Conservation (phyloP, 2,888 invertebrate genomes). For the Hypomecis punctinalis region DNA sequence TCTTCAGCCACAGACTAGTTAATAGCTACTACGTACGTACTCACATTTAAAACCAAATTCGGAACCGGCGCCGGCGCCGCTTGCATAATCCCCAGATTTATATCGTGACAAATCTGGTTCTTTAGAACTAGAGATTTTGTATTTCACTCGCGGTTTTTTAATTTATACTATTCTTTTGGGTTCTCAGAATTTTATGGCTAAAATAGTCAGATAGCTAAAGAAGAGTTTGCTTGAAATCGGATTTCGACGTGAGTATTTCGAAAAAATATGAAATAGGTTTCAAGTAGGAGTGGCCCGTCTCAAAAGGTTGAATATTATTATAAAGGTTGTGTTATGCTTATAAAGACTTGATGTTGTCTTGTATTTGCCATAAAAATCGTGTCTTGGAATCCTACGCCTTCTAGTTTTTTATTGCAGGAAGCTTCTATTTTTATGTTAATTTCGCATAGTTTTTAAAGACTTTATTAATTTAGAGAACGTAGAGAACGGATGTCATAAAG, state of each 20-base stretch:
- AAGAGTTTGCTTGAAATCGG: not conserved
- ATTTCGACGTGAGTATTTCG: not conserved
- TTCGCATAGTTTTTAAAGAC: not conserved
- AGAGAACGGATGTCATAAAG: slow-evolving; percentile 25
- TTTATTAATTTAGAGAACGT: slow-evolving; percentile 15
- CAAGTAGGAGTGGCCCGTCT: not conserved
- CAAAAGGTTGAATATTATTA: not conserved
- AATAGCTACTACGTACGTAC: too few species aligned
- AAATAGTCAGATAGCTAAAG: slow-evolving; percentile 3
- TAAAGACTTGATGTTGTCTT: not conserved
- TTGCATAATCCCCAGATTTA: slow-evolving; percentile 41
- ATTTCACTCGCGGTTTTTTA: slow-evolving; percentile 31
- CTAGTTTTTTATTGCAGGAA: slow-evolving; percentile 9
- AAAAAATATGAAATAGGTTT: not conserved
- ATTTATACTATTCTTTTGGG: slow-evolving; percentile 36
- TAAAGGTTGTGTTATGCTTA: not conserved
- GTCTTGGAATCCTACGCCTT: slow-evolving; percentile 5
- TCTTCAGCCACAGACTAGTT: not conserved
- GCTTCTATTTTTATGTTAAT: slow-evolving; percentile 12
- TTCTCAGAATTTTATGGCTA: slow-evolving; percentile 27
- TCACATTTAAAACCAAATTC: slow-evolving; percentile 32
- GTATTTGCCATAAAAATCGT: not conserved
- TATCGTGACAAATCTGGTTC: slow-evolving; percentile 42
- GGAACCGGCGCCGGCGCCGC: slow-evolving; percentile 35
- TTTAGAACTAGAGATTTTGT: slow-evolving; percentile 27